Evolutionary conservation across 2,797 vertebrate species (phyloP).

Genomic region (Acipenser transmontanus): DNA sequence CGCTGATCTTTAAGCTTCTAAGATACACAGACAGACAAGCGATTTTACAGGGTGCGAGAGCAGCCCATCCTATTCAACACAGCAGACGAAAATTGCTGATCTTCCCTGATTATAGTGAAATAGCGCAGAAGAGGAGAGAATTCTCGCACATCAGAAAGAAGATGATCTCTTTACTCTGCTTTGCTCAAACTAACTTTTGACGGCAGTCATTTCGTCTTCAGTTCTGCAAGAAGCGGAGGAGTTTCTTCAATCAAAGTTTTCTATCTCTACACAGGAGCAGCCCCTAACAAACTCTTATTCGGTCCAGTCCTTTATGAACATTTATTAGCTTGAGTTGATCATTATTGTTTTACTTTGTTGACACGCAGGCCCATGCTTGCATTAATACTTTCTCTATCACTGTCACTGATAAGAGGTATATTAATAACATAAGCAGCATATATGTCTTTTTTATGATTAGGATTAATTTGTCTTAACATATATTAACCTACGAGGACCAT

Average conservation of each 20-base stretch:
- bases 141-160: conserved; percentile 5
- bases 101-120: not conserved
- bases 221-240: conserved; percentile 2
- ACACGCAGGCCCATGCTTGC: no score
- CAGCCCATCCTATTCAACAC: not conserved
- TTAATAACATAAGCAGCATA: no score
- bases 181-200: not conserved
- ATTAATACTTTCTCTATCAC: no score
- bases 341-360: no score
- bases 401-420: no score
- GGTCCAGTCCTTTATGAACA: no score
- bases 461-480: no score
- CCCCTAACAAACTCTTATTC: no score
- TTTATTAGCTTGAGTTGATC: no score
- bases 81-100: not conserved
- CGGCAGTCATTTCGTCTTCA: conserved; percentile 1
- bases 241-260: not conserved
- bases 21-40: not conserved
- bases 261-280: no score
- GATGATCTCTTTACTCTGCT: not conserved
- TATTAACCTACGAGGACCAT: no score
- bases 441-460: no score
- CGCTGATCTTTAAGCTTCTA: not conserved
- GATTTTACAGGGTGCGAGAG: not conserved
- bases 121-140: not conserved